Base-by-base conservation (phyloP, 2,797 vertebrate genomes). In the Arnoldichthys spilopterus region DNA sequence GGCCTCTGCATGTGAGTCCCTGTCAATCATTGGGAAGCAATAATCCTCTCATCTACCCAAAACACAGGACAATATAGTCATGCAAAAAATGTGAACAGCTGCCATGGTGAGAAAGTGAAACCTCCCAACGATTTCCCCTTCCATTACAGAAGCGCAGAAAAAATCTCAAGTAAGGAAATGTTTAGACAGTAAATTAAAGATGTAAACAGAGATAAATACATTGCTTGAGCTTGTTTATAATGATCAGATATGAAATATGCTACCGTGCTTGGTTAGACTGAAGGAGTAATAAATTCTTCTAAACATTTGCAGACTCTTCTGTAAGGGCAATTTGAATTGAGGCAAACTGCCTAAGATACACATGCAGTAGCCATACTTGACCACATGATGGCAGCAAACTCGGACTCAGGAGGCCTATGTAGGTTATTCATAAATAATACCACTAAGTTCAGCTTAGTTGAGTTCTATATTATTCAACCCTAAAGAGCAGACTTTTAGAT, bases 1-100 rank as follows among this genome's bases (percentile, higher is more conserved):
- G 37, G 40, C 37, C 22, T 47, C 74, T 16, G 0, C 30, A 54
- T 11, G 58, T 37, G 56, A 54, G 26, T 63, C 59, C 59, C 30
- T 78, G 69, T 78, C 62, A 58, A 20, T 82, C 59, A 70, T 54
- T 78, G 26, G 61, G 71, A 78, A 59, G 32, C n/a, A 78, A 73
- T 59, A 59, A 70, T 67, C 28, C 63, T 66, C 59, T 78, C 22
- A 78, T 34, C 62, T 16, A 76, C 54, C 61, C 78, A 64, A 72
- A 72, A 78, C 77, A 78, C 13, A 26, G 34, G 20, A 59, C 54
- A 61, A 66, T 64, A 72, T 66, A 32, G 45, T 54, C 28, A 63
- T 20, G 40, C 64, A 45, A 56, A 78, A 71, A 72, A 72, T 64
- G 69, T 32, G 47, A 24, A 24, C 2, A 15, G 68, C 59, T 72